A percentile compares a stretch with the other conserved stretches of the same genome.
These are phyloP conservation scores for Nerophis ophidion DNA, from an alignment of 2,113 vertebrate genomes.

Conservation along the genomic window DNA sequence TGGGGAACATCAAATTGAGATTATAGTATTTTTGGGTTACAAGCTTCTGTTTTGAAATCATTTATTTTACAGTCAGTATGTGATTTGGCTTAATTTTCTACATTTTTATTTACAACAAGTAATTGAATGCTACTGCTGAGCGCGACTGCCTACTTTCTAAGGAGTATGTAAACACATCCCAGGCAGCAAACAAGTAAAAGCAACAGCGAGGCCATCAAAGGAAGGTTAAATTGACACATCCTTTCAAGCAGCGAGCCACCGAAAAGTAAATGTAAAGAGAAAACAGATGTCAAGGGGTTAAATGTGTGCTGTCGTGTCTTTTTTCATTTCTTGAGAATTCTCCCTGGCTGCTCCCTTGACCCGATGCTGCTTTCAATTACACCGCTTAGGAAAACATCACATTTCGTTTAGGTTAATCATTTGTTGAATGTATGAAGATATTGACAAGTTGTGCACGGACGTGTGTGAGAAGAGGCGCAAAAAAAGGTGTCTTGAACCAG, in stretches of 20 bases:
- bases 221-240: neutral
- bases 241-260: neutral
- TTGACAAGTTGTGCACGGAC: neutral
- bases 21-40: no score
- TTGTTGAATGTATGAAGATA: constrained; percentile 2
- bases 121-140: no score
- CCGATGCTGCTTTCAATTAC: constrained; percentile 10
- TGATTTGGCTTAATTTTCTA: no score
- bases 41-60: no score
- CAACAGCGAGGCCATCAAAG: neutral
- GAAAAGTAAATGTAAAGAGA: neutral
- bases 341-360: neutral
- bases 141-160: no score
- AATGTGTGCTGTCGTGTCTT: neutral
- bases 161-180: no score
- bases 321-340: neutral
- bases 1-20: no score
- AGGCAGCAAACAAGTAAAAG: neutral
- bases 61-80: no score
- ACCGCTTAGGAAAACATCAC: neutral
- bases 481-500: no score
- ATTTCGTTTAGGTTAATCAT: neutral
- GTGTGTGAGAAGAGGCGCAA: no score
- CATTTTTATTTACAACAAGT: no score
- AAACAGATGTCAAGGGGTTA: neutral